A percentile compares a stretch with the other conserved stretches of the same genome.
phyloP scores from a whole-genome alignment of 2,888 invertebrate genomes.

The Silvanus unidentatus region DNA sequence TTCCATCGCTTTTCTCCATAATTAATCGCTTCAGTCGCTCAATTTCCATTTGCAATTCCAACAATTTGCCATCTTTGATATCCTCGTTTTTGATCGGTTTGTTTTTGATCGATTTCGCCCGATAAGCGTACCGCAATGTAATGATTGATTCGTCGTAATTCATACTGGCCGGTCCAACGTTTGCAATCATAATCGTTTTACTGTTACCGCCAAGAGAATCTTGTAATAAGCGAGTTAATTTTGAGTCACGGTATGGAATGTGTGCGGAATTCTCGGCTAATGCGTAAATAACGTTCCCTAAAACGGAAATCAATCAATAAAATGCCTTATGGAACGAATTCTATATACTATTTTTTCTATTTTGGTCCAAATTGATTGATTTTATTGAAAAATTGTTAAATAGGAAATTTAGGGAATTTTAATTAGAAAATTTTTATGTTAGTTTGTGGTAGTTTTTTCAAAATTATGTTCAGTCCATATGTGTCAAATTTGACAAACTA shows the following conservation, averaged over 20 bases:
- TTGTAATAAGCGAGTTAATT: constrained; percentile 90
- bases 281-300: constrained; percentile 89
- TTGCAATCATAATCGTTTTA: constrained; percentile 98
- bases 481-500: no score
- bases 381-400: no score
- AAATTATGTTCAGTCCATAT: no score
- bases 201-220: constrained; percentile 94
- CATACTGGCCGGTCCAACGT: constrained; percentile 94
- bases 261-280: constrained; percentile 91
- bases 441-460: no score
- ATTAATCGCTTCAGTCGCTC: constrained; percentile 51
- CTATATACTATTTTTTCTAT: no score
- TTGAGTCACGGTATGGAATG: constrained; percentile 96
- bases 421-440: no score
- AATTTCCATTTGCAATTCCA: constrained; percentile 95
- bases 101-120: constrained; percentile 98
- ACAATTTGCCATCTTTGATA: constrained; percentile 90
- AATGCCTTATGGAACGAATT: no score
- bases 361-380: no score
- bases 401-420: no score
- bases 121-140: constrained; percentile 91
- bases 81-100: constrained; percentile 98
- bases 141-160: constrained; percentile 97
- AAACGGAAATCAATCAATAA: no score
- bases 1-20: constrained; percentile 37